phyloP scores from a whole-genome alignment of 2,888 invertebrate genomes.

The Parasteatoda lunata region DNA sequence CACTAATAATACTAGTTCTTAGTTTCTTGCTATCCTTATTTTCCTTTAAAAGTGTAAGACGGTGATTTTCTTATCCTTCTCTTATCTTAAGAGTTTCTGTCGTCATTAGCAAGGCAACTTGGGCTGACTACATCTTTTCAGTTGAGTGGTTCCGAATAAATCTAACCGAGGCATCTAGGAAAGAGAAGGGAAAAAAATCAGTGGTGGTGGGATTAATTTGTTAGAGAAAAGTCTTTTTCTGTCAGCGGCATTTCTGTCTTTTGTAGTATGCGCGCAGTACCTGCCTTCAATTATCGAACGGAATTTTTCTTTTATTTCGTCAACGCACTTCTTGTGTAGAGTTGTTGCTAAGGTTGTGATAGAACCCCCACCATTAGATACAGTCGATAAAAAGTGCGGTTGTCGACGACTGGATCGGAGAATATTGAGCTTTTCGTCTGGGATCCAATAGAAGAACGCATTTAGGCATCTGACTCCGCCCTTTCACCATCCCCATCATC shows the following conservation, averaged over 20 bases:
- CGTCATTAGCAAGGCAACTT: conserved; percentile 37
- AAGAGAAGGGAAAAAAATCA: conserved; percentile 9
- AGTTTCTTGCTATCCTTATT: neutral
- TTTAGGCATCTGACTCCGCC: conserved; percentile 30
- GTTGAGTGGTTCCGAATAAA: conserved; percentile 15
- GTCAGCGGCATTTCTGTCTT: conserved; percentile 6
- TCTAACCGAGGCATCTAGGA: neutral
- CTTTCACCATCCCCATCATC: conserved; percentile 44
- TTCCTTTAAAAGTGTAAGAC: conserved; percentile 5
- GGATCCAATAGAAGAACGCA: conserved; percentile 43
- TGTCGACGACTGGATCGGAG: conserved; percentile 49
- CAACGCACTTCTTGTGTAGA: conserved; percentile 41
- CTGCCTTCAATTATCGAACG: conserved; percentile 44
- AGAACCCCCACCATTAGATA: conserved; percentile 10
- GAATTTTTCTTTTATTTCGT: conserved; percentile 28
- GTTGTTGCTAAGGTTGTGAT: conserved; percentile 57
- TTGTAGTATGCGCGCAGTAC: conserved; percentile 15
- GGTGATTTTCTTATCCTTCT: conserved; percentile 24
- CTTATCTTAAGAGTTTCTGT: conserved; percentile 35
- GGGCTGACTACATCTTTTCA: conserved; percentile 15
- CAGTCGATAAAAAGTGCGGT: conserved; percentile 39
- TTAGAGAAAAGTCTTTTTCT: conserved; percentile 43
- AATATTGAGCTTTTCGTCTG: conserved; percentile 27
- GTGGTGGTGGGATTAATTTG: conserved; percentile 34
- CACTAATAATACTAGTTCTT: neutral